Percentiles rank a stretch among this genome's conserved stretches.
Conservation (phyloP, 2,797 vertebrate species). For the Vespertilio murinus region DNA sequence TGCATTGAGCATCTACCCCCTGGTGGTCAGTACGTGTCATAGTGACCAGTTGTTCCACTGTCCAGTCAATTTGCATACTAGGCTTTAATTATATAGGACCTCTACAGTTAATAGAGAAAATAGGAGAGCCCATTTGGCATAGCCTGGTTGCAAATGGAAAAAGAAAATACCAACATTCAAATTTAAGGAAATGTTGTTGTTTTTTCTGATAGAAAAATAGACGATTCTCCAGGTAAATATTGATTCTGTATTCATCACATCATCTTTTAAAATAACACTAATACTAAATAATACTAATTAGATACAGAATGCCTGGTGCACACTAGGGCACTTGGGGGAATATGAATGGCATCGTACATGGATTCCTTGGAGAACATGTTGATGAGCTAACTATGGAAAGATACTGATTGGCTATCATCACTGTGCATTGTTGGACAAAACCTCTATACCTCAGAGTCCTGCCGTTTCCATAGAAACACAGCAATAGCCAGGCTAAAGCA, state of each 20-base stretch:
- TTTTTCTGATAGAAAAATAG: background rate
- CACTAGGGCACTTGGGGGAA: background rate
- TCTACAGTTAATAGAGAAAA: background rate
- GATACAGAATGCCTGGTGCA: background rate
- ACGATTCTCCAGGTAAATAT: background rate
- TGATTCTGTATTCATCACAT: constrained; percentile 1
- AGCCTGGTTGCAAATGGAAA: background rate
- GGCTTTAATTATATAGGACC: background rate
- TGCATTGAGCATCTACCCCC: no score
- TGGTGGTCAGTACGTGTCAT: no score
- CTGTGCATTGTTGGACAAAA: constrained; percentile 51
- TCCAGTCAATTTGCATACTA: no score
- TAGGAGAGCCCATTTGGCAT: background rate
- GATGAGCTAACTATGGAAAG: background rate
- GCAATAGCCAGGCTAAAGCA: constrained; percentile 56
- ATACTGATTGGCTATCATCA: constrained; percentile 54
- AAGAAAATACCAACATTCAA: background rate
- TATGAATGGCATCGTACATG: background rate
- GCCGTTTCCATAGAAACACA: constrained; percentile 84
- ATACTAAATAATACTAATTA: background rate
- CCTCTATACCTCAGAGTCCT: constrained; percentile 63
- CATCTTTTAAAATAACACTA: background rate
- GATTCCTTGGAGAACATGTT: background rate
- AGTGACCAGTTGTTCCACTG: rapidly evolving
- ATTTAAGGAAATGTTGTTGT: background rate